phyloP scores from a whole-genome alignment of 2,797 vertebrate genomes.

The Pelobates cultripes region DNA sequence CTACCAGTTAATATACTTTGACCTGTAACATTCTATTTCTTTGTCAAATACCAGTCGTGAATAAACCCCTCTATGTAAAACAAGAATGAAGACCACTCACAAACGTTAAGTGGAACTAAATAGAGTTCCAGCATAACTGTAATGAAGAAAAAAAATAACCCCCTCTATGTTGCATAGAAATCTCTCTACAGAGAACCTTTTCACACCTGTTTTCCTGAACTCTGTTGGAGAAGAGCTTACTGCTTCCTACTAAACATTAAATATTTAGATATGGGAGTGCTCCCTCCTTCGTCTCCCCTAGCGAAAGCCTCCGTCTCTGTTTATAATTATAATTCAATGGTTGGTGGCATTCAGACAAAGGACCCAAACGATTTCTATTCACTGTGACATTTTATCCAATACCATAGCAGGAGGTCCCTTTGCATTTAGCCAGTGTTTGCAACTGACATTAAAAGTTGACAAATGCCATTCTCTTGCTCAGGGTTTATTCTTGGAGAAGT shows the following conservation, averaged over 20 bases:
- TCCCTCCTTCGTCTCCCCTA: conserved; percentile 21
- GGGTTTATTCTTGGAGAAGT: neutral
- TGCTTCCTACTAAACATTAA: conserved; percentile 47
- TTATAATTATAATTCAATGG: conserved; percentile 53
- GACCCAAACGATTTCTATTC: conserved; percentile 40
- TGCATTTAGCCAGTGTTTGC: conserved; percentile 46
- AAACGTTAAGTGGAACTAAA: no score
- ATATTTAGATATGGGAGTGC: conserved; percentile 51
- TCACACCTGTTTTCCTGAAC: conserved; percentile 45
- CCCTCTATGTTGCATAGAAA: conserved; percentile 17
- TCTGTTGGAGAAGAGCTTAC: conserved; percentile 42
- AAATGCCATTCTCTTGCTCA: conserved; percentile 40
- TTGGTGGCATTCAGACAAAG: conserved; percentile 51
- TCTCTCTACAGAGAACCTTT: conserved; percentile 17
- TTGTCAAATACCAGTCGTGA: no score
- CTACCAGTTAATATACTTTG: no score
- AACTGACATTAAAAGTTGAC: conserved; percentile 48
- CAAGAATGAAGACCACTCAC: no score
- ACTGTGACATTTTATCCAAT: conserved; percentile 55
- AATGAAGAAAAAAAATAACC: no score
- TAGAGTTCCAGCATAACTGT: no score
- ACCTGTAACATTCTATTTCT: no score
- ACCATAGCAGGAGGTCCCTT: conserved; percentile 49
- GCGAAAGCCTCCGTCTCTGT: conserved; percentile 15
- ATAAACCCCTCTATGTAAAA: no score